These are phyloP conservation scores for Gonioctena quinquepunctata DNA, from an alignment of 1,140 invertebrate genomes.

Conservation along the genomic window DNA sequence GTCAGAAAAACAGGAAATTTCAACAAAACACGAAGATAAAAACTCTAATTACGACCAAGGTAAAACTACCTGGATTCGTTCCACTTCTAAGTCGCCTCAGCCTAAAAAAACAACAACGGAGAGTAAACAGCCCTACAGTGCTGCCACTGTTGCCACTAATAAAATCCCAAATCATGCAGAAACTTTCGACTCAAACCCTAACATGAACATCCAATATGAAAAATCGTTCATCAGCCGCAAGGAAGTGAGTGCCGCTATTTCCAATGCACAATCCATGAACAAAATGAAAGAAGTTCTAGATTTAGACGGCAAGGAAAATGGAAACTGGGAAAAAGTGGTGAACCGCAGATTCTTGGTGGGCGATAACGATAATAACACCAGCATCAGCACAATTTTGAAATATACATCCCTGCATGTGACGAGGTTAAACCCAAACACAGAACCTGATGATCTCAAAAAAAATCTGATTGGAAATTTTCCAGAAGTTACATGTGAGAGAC, in stretches of 20 bases:
- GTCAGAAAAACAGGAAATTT: background rate
- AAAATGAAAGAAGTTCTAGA: too few species aligned
- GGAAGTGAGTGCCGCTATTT: background rate
- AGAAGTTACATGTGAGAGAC: slow-evolving; percentile 14
- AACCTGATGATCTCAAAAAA: background rate
- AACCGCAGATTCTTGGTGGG: background rate
- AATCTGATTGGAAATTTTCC: slow-evolving; percentile 2
- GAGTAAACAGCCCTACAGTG: background rate
- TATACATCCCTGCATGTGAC: background rate
- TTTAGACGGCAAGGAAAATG: background rate
- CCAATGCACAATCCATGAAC: background rate
- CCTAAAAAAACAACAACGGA: background rate
- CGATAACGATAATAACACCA: background rate
- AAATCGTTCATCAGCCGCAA: background rate
- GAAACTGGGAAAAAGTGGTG: background rate
- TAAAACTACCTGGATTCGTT: background rate
- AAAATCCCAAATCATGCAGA: background rate
- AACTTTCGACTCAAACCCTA: background rate
- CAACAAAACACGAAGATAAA: background rate
- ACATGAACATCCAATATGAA: background rate
- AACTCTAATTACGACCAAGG: background rate
- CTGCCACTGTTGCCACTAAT: background rate
- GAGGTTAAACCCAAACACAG: too few species aligned
- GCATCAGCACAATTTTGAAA: background rate
- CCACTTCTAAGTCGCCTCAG: background rate